phyloP scores from a whole-genome alignment of 2,888 invertebrate species.

The Julus scanicus region DNA sequence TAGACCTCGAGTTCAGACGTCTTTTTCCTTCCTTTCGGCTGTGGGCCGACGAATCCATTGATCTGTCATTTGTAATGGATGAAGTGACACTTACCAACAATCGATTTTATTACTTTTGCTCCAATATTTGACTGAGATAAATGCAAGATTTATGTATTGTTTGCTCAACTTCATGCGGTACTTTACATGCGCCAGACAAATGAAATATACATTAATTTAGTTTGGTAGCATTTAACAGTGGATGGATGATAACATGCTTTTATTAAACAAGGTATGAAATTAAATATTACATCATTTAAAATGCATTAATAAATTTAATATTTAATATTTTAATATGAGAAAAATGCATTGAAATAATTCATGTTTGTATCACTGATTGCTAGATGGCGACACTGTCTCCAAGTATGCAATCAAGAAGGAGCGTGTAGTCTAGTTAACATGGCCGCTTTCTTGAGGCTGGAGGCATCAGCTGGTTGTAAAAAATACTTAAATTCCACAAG shows the following conservation, averaged over 20 bases:
- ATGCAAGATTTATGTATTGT: background rate
- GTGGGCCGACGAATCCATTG: background rate
- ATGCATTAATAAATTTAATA: background rate
- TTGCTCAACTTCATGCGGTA: background rate
- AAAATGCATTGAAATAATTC: background rate
- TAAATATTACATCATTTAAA: background rate
- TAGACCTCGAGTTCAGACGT: conserved; percentile 6
- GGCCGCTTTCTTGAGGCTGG: background rate
- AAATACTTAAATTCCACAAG: background rate
- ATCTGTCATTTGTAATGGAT: conserved; percentile 4
- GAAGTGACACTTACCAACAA: background rate
- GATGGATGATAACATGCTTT: too few species aligned
- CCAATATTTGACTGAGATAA: background rate
- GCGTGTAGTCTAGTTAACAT: background rate
- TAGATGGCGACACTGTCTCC: background rate
- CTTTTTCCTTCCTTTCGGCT: background rate
- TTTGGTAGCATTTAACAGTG: too few species aligned
- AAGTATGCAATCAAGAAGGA: background rate
- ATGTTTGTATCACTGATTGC: background rate
- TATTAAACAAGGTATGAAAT: background rate
- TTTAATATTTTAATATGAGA: background rate
- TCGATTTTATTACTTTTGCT: background rate
- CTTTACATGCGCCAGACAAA: too few species aligned
- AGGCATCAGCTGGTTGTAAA: background rate
- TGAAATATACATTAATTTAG: too few species aligned